These are phyloP conservation scores for Myathropa florea DNA, from an alignment of 2,888 invertebrate species.

Conservation along the genomic window DNA sequence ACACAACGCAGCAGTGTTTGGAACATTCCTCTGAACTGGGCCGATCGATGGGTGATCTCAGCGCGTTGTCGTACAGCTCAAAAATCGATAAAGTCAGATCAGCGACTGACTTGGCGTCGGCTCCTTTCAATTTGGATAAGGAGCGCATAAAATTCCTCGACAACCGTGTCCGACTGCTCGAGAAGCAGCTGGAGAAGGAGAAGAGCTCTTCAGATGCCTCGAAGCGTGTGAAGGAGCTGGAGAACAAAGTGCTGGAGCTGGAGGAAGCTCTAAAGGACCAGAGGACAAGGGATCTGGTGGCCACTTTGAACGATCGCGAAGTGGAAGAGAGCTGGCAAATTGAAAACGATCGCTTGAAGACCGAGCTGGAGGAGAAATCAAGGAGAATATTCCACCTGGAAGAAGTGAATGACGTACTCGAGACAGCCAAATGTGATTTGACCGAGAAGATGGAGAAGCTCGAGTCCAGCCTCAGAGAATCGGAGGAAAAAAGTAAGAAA, in stretches of 20 bases:
- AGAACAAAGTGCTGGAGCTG: conserved; percentile 85
- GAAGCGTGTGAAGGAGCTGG: conserved; percentile 72
- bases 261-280: conserved; percentile 92
- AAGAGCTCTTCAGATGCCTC: conserved; percentile 66
- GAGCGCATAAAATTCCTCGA: conserved; percentile 78
- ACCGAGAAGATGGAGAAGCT: conserved; percentile 78
- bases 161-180: conserved; percentile 78
- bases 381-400: conserved; percentile 82
- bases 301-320: conserved; percentile 83
- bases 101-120: conserved; percentile 76
- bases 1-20: conserved; percentile 81
- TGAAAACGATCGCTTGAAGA: conserved; percentile 83
- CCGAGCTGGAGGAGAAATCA: conserved; percentile 82
- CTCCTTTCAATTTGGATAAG: conserved; percentile 75
- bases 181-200: conserved; percentile 78
- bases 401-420: conserved; percentile 83
- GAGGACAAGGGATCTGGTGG: conserved; percentile 79
- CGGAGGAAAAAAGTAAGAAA: conserved; percentile 83
- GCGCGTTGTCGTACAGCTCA: conserved; percentile 72
- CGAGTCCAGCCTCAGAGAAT: conserved; percentile 82
- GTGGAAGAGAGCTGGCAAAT: conserved; percentile 87
- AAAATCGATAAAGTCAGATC: conserved; percentile 77
- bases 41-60: conserved; percentile 79
- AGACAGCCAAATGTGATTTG: conserved; percentile 78
- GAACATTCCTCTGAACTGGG: conserved; percentile 78